phyloP scores from a whole-genome alignment of 2,797 vertebrate species.

The Clamator glandarius region DNA sequence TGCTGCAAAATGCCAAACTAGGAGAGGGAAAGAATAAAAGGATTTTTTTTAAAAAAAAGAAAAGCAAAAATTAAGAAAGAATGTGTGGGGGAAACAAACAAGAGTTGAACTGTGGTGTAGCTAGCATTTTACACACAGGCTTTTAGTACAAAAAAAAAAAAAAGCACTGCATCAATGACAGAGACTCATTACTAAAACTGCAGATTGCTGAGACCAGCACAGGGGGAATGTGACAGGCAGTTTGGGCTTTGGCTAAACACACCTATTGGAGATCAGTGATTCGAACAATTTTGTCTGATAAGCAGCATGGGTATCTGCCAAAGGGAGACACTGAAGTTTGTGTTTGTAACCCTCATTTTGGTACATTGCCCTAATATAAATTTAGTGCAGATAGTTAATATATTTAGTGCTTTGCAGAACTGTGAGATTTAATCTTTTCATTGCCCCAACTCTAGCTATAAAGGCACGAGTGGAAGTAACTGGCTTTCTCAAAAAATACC shows the following conservation, averaged over 20 bases:
- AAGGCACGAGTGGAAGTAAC: too few species aligned
- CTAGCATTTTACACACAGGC: not conserved
- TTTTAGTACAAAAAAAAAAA: not conserved
- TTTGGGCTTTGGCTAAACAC: fast-evolving
- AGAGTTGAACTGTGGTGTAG: fast-evolving
- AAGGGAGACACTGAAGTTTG: not conserved
- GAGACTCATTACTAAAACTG: not conserved
- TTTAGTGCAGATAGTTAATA: too few species aligned
- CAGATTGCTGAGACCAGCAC: not conserved
- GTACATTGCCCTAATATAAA: too few species aligned
- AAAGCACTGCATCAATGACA: not conserved
- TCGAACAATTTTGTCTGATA: not conserved
- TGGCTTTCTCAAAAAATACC: too few species aligned
- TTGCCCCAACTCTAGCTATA: too few species aligned
- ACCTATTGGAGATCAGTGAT: not conserved
- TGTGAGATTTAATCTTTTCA: too few species aligned
- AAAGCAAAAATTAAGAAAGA: not conserved
- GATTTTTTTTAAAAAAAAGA: not conserved
- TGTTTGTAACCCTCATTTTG: not conserved
- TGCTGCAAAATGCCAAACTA: not conserved
- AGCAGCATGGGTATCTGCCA: not conserved
- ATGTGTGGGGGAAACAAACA: fast-evolving
- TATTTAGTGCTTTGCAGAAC: too few species aligned
- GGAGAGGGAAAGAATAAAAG: not conserved
- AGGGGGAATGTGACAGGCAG: fast-evolving